phyloP scores from a whole-genome alignment of 2,113 vertebrate species.

The Coregonus clupeaformis region DNA sequence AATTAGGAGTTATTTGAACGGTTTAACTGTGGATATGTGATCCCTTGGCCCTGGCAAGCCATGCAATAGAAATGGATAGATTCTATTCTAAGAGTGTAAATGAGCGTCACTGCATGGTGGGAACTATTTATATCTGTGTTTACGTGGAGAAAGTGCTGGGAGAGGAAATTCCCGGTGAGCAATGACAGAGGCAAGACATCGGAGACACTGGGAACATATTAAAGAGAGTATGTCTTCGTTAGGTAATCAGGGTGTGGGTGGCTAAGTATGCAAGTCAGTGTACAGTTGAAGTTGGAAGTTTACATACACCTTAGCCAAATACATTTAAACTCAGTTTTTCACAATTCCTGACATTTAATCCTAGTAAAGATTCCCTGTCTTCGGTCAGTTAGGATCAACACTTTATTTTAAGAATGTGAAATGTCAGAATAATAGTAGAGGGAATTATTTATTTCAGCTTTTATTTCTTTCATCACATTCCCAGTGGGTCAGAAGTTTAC shows the following conservation, averaged over 20 bases:
- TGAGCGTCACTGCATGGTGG: background rate
- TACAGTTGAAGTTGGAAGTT: too few species aligned
- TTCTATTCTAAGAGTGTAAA: slow-evolving; percentile 20
- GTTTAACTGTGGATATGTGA: slow-evolving; percentile 8
- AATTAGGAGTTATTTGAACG: slow-evolving; percentile 10
- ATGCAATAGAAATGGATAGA: slow-evolving; percentile 10
- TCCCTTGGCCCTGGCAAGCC: background rate
- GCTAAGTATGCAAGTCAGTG: background rate
- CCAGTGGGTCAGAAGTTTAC: too few species aligned
- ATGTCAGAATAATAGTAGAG: too few species aligned
- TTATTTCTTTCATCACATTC: too few species aligned
- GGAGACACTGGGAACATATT: background rate
- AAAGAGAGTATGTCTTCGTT: background rate
- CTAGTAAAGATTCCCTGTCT: too few species aligned
- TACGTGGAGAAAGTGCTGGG: slow-evolving; percentile 18
- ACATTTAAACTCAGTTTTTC: too few species aligned
- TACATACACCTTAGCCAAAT: too few species aligned
- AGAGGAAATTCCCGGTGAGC: slow-evolving; percentile 5
- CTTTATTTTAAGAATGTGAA: too few species aligned
- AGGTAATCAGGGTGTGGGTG: background rate
- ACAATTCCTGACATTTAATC: too few species aligned
- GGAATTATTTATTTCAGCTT: too few species aligned
- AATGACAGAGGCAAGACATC: background rate
- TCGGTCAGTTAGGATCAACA: too few species aligned
- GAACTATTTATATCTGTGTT: slow-evolving; percentile 24